phyloP scores from a whole-genome alignment of 2,797 vertebrate genomes.

The Sylvia borin region DNA sequence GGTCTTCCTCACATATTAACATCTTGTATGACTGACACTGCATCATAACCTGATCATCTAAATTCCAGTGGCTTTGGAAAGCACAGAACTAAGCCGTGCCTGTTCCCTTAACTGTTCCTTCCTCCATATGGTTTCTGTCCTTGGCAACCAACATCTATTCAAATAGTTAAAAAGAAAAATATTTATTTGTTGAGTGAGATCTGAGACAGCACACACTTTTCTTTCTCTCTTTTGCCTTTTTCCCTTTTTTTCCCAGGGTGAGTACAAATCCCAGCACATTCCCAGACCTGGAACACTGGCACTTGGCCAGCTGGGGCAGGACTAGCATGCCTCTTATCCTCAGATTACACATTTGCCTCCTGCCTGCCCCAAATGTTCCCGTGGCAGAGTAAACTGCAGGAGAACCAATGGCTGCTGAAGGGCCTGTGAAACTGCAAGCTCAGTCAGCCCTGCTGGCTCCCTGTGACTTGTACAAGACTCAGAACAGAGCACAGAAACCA shows the following conservation, averaged over 20 bases:
- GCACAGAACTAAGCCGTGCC: not conserved
- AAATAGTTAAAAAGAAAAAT: not conserved
- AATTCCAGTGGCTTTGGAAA: not conserved
- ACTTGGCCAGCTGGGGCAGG: not conserved
- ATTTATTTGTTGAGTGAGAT: not conserved
- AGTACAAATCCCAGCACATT: not conserved
- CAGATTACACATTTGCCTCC: not conserved
- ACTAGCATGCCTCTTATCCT: not conserved
- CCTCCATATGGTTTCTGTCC: not conserved
- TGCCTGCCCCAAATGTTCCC: not conserved
- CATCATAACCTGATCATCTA: not conserved
- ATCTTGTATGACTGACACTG: not conserved
- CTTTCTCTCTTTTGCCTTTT: not conserved
- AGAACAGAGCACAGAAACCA: not conserved
- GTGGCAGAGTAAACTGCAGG: not conserved
- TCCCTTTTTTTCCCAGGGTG: not conserved
- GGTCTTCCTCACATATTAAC: not conserved
- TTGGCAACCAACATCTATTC: not conserved
- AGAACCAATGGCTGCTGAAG: not conserved
- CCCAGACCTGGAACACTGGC: not conserved
- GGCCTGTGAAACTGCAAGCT: not conserved
- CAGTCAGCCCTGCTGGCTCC: fast-evolving
- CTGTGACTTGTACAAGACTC: fast-evolving
- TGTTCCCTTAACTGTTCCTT: not conserved
- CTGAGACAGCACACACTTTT: not conserved